A percentile compares a stretch with the other conserved stretches of the same genome.
Conservation (phyloP, 2,113 vertebrate species). For the Chloropsis hardwickii region DNA sequence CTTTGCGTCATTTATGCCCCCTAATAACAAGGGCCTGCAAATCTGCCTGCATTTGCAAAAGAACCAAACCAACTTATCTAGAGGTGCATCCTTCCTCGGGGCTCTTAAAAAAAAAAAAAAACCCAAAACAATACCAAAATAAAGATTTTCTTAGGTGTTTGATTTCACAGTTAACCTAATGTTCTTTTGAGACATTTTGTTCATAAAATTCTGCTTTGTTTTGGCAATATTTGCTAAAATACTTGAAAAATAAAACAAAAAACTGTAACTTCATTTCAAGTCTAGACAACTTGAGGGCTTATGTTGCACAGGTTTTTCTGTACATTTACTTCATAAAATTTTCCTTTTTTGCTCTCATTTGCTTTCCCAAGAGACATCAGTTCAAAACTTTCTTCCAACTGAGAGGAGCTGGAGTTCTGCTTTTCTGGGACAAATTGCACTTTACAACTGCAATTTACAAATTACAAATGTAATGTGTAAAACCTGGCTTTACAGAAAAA, state of each 20-base stretch:
- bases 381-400: not conserved
- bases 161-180: not conserved
- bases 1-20: slow-evolving; percentile 33
- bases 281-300: not conserved
- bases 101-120: not conserved
- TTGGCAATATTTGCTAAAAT: not conserved
- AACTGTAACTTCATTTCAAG: not conserved
- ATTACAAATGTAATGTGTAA: not conserved
- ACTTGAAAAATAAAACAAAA: not conserved
- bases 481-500: not conserved
- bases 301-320: not conserved
- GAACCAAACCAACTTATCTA: not conserved
- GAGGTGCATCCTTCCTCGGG: not conserved
- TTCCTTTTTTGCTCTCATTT: not conserved
- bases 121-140: not conserved
- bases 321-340: not conserved
- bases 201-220: not conserved
- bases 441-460: not conserved
- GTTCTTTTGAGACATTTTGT: not conserved
- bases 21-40: slow-evolving; percentile 2
- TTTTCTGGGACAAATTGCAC: not conserved
- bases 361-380: not conserved
- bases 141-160: not conserved
- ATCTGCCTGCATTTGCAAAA: slow-evolving; percentile 33
- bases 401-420: not conserved